Percentiles rank a stretch among this genome's conserved stretches.
These are phyloP conservation scores for Contarinia nasturtii DNA, from an alignment of 1,140 invertebrate genomes.

Conservation along the genomic window DNA sequence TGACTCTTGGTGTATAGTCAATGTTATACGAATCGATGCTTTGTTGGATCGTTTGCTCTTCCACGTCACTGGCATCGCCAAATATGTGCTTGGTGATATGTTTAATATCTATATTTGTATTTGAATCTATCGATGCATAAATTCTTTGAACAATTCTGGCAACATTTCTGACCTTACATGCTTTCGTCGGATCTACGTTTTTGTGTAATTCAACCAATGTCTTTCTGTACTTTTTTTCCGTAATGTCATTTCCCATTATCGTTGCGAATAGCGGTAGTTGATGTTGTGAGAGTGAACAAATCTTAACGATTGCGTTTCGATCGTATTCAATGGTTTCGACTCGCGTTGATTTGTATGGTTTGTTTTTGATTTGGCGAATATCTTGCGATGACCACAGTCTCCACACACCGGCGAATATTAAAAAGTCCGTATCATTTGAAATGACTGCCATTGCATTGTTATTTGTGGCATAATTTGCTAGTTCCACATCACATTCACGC, in stretches of 20 bases:
- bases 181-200: neutral
- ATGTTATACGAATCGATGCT: neutral
- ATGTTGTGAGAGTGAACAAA: neutral
- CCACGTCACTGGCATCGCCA: neutral
- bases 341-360: neutral
- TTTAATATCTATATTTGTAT: neutral
- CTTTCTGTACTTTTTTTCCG: no score
- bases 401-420: conserved; percentile 1
- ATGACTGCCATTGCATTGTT: conserved; percentile 2
- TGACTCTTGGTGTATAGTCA: neutral
- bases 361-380: no score
- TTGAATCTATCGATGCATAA: no score
- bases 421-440: conserved; percentile 1
- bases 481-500: conserved; percentile 1
- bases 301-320: neutral
- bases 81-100: neutral
- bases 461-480: neutral
- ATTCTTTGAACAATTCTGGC: no score
- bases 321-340: neutral
- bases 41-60: neutral
- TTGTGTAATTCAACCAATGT: neutral
- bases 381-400: neutral
- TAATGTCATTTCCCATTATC: conserved; percentile 1
- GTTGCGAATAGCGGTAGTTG: conserved; percentile 1
- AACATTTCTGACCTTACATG: neutral